phyloP scores from a whole-genome alignment of 64 coral and sea anemone genomes.

The Montipora foliosa region DNA sequence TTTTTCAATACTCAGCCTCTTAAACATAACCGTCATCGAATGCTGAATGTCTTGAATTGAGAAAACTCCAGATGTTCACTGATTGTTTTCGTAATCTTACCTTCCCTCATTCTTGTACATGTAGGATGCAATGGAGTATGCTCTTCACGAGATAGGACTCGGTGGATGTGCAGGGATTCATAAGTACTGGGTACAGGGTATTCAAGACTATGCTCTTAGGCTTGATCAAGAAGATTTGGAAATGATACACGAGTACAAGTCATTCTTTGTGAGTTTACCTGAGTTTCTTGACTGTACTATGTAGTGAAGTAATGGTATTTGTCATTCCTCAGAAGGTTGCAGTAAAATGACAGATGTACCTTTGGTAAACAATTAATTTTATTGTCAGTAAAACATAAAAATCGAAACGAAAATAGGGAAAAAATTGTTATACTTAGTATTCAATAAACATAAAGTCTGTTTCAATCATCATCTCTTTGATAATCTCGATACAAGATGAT shows the following conservation, averaged over 20 bases:
- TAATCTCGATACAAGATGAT: too few relatives aligned
- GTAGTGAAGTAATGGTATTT: too few relatives aligned
- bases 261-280: slow-evolving; percentile 48
- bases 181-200: slow-evolving; percentile 81
- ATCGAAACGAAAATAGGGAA: too few relatives aligned
- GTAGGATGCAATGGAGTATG: slow-evolving; percentile 90
- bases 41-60: too few relatives aligned
- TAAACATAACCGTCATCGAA: too few relatives aligned
- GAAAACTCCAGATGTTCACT: not conserved
- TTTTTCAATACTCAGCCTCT: too few relatives aligned
- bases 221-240: slow-evolving; percentile 81
- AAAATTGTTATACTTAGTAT: too few relatives aligned
- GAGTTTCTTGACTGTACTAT: not conserved
- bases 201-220: slow-evolving; percentile 84
- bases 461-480: too few relatives aligned
- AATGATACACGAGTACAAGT: slow-evolving; percentile 82
- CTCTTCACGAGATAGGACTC: slow-evolving; percentile 88
- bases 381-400: too few relatives aligned
- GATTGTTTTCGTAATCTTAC: not conserved
- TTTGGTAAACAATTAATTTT: too few relatives aligned
- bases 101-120: not conserved
- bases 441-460: too few relatives aligned
- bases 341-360: too few relatives aligned
- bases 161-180: slow-evolving; percentile 83
- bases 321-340: not conserved